A percentile compares a stretch with the other conserved stretches of the same genome.
These are phyloP conservation scores for Plectropomus leopardus DNA, from an alignment of 2,113 vertebrate species.

Conservation along the genomic window DNA sequence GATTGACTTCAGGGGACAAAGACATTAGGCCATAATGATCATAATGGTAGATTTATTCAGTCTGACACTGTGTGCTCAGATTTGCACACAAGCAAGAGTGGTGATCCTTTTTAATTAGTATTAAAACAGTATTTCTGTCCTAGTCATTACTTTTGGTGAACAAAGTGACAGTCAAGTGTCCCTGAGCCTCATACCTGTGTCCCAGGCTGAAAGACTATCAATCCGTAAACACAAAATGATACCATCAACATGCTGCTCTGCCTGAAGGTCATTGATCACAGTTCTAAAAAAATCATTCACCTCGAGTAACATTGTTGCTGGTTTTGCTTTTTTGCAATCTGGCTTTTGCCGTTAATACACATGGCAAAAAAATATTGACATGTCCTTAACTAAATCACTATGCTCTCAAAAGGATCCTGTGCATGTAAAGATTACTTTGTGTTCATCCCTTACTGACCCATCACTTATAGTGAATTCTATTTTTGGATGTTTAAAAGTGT, in stretches of 20 bases:
- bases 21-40: neutral
- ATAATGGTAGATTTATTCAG: neutral
- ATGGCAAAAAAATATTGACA: neutral
- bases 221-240: constrained; percentile 4
- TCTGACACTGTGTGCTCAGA: constrained; percentile 42
- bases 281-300: neutral
- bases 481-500: constrained; percentile 37
- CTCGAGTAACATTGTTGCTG: constrained; percentile 30
- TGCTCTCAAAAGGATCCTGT: constrained; percentile 56
- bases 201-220: neutral
- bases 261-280: constrained; percentile 17
- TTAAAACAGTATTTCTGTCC: constrained; percentile 8
- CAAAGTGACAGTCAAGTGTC: constrained; percentile 29
- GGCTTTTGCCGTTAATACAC: constrained; percentile 12
- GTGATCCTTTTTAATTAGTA: constrained; percentile 12
- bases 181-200: neutral
- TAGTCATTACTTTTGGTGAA: constrained; percentile 27
- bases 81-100: constrained; percentile 50
- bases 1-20: constrained; percentile 6
- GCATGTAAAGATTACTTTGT: constrained; percentile 71
- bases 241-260: constrained; percentile 3
- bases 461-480: constrained; percentile 40
- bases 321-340: constrained; percentile 28
- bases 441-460: constrained; percentile 48
- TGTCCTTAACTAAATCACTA: constrained; percentile 37